Base-by-base conservation (phyloP, 2,888 invertebrate species). In the Stomorhina lunata region DNA sequence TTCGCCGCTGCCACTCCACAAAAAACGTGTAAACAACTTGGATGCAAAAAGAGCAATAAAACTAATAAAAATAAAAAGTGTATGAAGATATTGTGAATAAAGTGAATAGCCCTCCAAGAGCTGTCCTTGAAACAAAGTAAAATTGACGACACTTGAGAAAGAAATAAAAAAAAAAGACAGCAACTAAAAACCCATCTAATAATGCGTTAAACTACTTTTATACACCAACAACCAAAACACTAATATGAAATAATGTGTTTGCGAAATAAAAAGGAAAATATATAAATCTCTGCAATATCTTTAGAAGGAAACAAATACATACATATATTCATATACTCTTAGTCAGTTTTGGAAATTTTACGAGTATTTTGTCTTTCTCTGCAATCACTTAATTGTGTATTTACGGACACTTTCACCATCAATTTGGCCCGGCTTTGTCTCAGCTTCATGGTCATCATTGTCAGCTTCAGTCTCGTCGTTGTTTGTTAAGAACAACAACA, bases 331-430 rank as follows among this genome's bases (percentile, higher is more conserved):
- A n/a, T n/a, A n/a, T n/a, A n/a, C n/a, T n/a, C n/a, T n/a, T n/a
- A n/a, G n/a, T n/a, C n/a, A n/a, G n/a, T n/a, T n/a, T n/a, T n/a
- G n/a, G n/a, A n/a, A n/a, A 89, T 87, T 88, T 88, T 88, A 88
- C 88, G 86, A 87, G 85, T 84, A 87, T 87, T 88, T 87, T 43
- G 25, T 20, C 45, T 43, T 2, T n/a, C n/a, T n/a, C n/a, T n/a
- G n/a, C n/a, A n/a, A n/a, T n/a, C n/a, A n/a, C 55, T 68, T 87
- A 88, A 89, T 85, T 88, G 48, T 55, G 50, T 48, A 32, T 37
- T n/a, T 87, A 86, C 88, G 86, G 87, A 86, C 83, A 84, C 82
- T 80, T 78, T 40, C 71, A 15, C 29, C 6, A 25, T 0, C 9
- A 45, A 15, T 20, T 17, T 17, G 20, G 55, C 25, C 17, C 55